phyloP scores from a whole-genome alignment of 2,113 vertebrate species.

The Gulo gulo region DNA sequence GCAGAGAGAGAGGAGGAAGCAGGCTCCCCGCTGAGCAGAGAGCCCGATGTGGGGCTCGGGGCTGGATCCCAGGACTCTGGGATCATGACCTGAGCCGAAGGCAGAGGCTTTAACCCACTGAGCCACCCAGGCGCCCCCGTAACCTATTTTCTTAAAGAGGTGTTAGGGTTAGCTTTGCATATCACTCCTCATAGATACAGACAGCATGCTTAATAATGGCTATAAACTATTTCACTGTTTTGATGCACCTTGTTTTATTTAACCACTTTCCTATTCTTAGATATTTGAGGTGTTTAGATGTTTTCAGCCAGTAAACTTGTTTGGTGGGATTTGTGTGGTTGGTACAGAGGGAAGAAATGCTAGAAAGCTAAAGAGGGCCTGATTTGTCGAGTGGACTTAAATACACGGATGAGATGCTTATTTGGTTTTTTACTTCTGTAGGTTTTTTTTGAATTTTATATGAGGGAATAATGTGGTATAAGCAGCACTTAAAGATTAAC shows the following conservation, averaged over 20 bases:
- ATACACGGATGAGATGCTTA: neutral
- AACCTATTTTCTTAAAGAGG: neutral
- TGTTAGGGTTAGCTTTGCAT: neutral
- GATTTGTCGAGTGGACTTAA: neutral
- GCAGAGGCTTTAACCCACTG: neutral
- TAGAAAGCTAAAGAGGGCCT: neutral
- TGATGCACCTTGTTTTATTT: neutral
- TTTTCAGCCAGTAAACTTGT: neutral
- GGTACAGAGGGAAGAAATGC: neutral
- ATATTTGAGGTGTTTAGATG: slow-evolving; percentile 8
- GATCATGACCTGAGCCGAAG: neutral
- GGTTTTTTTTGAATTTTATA: slow-evolving; percentile 12
- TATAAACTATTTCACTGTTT: neutral
- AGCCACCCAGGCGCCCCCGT: neutral
- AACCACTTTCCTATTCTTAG: neutral
- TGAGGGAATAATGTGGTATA: neutral
- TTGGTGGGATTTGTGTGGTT: neutral
- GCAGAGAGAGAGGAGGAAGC: too few relatives aligned
- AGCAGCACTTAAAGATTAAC: neutral
- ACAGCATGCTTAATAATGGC: neutral
- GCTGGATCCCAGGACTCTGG: neutral
- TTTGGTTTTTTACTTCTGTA: neutral
- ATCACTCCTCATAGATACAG: neutral
- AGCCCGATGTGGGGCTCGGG: neutral
- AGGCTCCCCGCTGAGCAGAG: too few relatives aligned